A percentile compares a stretch with the other conserved stretches of the same genome.
Conservation (phyloP, 1,140 invertebrate genomes). For the Dinoponera quadriceps region DNA sequence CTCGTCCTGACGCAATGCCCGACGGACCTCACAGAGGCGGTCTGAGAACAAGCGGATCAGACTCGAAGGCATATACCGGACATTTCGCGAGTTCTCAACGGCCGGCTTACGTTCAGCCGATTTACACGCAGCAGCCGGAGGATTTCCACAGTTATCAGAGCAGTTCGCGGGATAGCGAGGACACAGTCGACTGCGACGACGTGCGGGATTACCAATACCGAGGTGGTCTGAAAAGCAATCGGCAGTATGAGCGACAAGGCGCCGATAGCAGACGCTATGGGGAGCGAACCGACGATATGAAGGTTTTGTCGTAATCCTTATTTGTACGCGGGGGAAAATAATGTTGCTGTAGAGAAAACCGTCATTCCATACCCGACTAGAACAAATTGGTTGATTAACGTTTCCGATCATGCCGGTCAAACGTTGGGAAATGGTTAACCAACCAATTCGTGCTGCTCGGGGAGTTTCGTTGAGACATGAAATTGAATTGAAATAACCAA, state of each 20-base stretch:
- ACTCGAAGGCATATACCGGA: not conserved
- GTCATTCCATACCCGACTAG: no score
- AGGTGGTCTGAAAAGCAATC: not conserved
- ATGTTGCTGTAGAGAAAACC: no score
- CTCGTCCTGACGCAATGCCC: not conserved
- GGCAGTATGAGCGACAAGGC: not conserved
- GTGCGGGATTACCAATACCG: not conserved
- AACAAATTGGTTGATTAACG: no score
- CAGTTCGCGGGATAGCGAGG: not conserved
- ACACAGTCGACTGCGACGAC: constrained; percentile 13
- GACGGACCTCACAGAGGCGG: not conserved
- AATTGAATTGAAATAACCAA: no score
- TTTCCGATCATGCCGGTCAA: no score
- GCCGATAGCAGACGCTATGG: not conserved
- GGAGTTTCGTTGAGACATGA: no score
- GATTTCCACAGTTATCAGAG: constrained; percentile 6
- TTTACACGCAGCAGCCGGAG: not conserved
- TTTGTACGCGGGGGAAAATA: no score
- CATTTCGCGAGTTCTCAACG: not conserved
- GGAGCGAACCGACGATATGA: not conserved
- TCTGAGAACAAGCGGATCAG: not conserved
- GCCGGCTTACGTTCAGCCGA: constrained; percentile 7
- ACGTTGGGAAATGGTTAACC: no score
- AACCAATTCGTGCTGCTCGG: no score
- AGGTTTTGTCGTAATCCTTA: not conserved